phyloP scores from a whole-genome alignment of 2,797 vertebrate species.

The Martes flavigula region DNA sequence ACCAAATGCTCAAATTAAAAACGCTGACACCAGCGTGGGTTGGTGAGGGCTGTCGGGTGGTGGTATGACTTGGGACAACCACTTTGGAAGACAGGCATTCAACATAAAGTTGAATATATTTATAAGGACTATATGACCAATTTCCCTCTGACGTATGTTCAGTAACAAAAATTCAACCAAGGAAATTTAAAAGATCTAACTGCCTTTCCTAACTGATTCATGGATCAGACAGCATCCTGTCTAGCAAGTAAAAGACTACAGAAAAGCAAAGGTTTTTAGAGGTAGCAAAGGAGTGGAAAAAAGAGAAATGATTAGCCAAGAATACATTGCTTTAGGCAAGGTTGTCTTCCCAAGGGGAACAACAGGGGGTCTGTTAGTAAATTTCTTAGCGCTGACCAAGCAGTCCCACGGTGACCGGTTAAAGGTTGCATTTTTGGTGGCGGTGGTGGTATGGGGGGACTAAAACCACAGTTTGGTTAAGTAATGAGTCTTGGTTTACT shows the following conservation, averaged over 20 bases:
- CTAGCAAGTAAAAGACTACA: not conserved
- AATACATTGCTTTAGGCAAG: not conserved
- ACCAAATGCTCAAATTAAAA: not conserved
- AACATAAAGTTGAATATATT: not conserved
- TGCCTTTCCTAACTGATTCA: not conserved
- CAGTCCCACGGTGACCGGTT: not conserved
- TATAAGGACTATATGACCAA: not conserved
- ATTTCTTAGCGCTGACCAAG: not conserved
- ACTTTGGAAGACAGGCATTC: not conserved
- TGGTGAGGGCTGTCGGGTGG: not conserved
- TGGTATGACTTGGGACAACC: no score
- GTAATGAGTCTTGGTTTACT: not conserved
- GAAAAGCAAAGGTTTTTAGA: not conserved
- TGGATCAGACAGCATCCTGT: not conserved
- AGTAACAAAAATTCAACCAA: not conserved
- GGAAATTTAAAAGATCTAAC: not conserved
- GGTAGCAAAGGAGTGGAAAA: not conserved
- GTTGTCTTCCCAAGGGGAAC: not conserved
- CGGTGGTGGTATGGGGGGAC: fast-evolving
- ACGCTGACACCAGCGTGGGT: not conserved
- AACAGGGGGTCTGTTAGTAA: not conserved
- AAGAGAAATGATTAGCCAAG: not conserved
- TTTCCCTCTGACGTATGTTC: not conserved
- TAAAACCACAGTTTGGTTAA: not conserved
- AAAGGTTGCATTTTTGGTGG: not conserved